Conservation (phyloP, 2,113 vertebrate species). For the Etia nguti region DNA sequence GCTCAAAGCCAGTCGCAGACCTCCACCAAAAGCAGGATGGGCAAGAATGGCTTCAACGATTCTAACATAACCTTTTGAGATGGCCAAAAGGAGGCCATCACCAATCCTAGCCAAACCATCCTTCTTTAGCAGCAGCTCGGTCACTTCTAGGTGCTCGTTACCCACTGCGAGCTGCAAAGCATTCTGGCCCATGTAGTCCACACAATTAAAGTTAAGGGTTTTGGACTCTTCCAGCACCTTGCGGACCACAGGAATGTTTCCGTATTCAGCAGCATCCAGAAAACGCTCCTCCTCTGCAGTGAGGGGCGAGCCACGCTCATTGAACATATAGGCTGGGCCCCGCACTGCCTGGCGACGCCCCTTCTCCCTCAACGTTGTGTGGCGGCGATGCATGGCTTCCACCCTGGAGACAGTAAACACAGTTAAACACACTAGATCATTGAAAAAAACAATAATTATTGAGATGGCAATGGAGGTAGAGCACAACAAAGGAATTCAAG, state of each 20-base stretch:
- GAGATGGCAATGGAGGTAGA: neutral
- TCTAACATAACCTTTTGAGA: slow-evolving; percentile 94
- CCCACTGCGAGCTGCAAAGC: slow-evolving; percentile 91
- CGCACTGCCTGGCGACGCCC: slow-evolving; percentile 92
- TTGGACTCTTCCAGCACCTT: slow-evolving; percentile 98
- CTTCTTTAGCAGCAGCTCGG: slow-evolving; percentile 91
- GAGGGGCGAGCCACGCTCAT: slow-evolving; percentile 88
- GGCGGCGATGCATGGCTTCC: slow-evolving; percentile 88
- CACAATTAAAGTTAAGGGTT: slow-evolving; percentile 93
- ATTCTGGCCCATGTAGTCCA: slow-evolving; percentile 98
- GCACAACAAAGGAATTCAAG: neutral
- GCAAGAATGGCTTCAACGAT: slow-evolving; percentile 94
- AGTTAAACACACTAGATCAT: neutral
- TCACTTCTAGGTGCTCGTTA: slow-evolving; percentile 95
- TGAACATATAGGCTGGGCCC: slow-evolving; percentile 98
- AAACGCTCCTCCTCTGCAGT: slow-evolving; percentile 92
- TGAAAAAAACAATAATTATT: neutral
- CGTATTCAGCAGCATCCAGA: slow-evolving; percentile 91
- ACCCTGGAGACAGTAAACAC: slow-evolving; percentile 42
- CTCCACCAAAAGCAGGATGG: slow-evolving; percentile 87
- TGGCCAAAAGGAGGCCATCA: slow-evolving; percentile 88
- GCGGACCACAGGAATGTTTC: slow-evolving; percentile 94
- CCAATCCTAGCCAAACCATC: slow-evolving; percentile 89
- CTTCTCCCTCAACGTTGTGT: slow-evolving; percentile 92
- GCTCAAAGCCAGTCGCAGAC: slow-evolving; percentile 84